Evolutionary conservation across 2,797 vertebrate species (phyloP).

Genomic region (Silurus lanzhouensis): DNA sequence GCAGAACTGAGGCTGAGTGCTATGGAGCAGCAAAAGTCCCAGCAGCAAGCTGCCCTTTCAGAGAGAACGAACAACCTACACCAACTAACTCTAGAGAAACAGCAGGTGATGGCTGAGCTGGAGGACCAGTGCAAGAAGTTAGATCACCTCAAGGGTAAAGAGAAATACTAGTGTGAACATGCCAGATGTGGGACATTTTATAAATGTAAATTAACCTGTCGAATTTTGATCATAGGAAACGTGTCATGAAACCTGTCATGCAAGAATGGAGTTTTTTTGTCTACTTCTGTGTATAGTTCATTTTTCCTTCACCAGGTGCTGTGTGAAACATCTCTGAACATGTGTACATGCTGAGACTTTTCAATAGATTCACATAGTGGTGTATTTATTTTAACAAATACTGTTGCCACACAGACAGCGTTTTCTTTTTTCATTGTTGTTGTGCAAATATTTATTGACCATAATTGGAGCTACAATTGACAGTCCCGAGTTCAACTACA

Average conservation of each 20-base stretch:
- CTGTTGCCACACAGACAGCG: neutral
- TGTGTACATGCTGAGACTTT: conserved; percentile 1
- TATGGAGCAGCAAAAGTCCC: conserved; percentile 59
- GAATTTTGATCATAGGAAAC: neutral
- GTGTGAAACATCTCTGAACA: neutral
- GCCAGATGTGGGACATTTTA: too few species aligned
- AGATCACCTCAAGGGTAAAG: conserved; percentile 73
- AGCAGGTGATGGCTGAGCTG: conserved; percentile 72
- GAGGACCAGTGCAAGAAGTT: conserved; percentile 66
- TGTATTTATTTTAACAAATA: neutral
- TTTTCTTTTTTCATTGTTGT: neutral
- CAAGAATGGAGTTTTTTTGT: too few species aligned
- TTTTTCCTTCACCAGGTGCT: neutral
- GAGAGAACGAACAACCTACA: conserved; percentile 68
- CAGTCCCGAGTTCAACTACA: neutral
- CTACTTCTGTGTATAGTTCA: too few species aligned
- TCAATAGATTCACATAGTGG: neutral
- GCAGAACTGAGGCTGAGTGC: conserved; percentile 70
- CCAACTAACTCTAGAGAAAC: conserved; percentile 74
- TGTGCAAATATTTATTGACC: neutral
- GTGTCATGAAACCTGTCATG: neutral
- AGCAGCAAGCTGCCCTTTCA: conserved; percentile 57
- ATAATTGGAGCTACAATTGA: neutral
- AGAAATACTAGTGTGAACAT: neutral
- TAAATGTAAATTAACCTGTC: neutral